phyloP scores from a whole-genome alignment of 1,140 invertebrate species.

The honey bee (Apis mellifera) region Amel_HAv3.1 CM009938.2:4654001-4654500 shows the following conservation, averaged over 20 bases:
- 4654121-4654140: neutral
- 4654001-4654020: slow-evolving; percentile 33
- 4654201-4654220: neutral
- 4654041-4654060: neutral
- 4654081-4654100: slow-evolving; percentile 11
- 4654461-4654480: too few relatives aligned
- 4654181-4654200: slow-evolving; percentile 1
- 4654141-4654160: neutral
- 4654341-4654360: neutral
- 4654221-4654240: neutral
- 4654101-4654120: neutral
- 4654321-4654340: neutral
- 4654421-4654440: too few relatives aligned
- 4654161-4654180: neutral
- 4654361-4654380: neutral
- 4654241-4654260: neutral
- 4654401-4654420: too few relatives aligned
- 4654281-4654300: neutral
- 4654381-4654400: too few relatives aligned
- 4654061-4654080: neutral
- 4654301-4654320: neutral
- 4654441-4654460: too few relatives aligned
- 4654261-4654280: neutral
- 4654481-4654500: too few relatives aligned
- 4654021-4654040: slow-evolving; percentile 34